Evolutionary conservation across 2,797 vertebrate species (phyloP).

Genomic region (Rhadinocentrus ornatus): DNA sequence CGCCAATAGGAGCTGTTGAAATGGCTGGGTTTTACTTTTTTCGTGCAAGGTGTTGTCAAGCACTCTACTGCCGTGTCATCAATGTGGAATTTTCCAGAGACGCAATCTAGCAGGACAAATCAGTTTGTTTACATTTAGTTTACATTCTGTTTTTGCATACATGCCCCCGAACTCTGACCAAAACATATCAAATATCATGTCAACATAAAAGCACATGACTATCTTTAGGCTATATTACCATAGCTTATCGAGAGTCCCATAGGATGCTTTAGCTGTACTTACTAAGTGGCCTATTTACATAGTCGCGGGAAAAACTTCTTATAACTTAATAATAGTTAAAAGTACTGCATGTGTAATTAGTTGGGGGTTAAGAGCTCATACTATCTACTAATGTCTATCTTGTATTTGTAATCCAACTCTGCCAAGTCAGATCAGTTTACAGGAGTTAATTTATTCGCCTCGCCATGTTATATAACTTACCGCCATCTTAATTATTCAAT

Average conservation of each 20-base stretch:
- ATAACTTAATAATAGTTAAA: too few species aligned
- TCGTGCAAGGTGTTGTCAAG: conserved; percentile 16
- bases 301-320: too few species aligned
- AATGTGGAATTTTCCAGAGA: conserved; percentile 75
- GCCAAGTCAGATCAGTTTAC: too few species aligned
- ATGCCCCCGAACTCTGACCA: conserved; percentile 2
- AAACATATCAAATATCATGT: conserved; percentile 26
- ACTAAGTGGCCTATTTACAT: too few species aligned
- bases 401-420: too few species aligned
- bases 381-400: too few species aligned
- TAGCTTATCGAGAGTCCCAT: not conserved
- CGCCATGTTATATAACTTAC: too few species aligned
- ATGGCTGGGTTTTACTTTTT: conserved; percentile 56
- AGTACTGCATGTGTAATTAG: too few species aligned
- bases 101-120: conserved; percentile 22
- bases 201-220: conserved; percentile 15
- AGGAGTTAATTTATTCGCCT: too few species aligned
- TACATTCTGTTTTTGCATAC: conserved; percentile 7
- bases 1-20: conserved; percentile 67
- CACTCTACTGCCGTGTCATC: conserved; percentile 2
- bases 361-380: too few species aligned
- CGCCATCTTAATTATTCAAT: too few species aligned
- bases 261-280: not conserved
- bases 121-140: conserved; percentile 42
- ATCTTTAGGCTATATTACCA: not conserved